These are phyloP conservation scores for Ramphastos sulfuratus DNA, from an alignment of 2,113 vertebrate genomes.

Conservation along the genomic window DNA sequence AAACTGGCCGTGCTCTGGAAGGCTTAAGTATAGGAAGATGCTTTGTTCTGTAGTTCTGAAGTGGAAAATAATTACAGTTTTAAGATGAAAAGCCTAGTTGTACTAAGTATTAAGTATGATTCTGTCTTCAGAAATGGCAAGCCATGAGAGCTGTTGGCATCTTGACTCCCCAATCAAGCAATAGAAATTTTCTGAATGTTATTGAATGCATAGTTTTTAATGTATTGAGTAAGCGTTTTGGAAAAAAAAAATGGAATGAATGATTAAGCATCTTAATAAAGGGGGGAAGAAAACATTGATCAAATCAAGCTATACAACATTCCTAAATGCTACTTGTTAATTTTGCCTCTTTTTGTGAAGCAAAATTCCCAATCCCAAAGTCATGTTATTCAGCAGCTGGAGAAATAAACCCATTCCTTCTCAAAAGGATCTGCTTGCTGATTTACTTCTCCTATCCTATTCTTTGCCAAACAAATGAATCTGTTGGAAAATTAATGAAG, in stretches of 20 bases:
- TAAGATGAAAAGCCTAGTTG: conserved; percentile 60
- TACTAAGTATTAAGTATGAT: conserved; percentile 53
- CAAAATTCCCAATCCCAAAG: not conserved
- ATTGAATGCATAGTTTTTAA: conserved; percentile 29
- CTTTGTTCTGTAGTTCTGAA: conserved; percentile 62
- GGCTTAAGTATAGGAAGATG: conserved; percentile 31
- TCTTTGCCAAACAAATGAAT: not conserved
- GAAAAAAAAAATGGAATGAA: conserved; percentile 28
- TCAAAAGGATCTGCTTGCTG: not conserved
- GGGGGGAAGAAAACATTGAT: conserved; percentile 45
- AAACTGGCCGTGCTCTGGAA: not conserved
- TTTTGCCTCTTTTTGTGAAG: not conserved
- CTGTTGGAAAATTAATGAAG: not conserved
- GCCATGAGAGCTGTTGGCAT: conserved; percentile 31
- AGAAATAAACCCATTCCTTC: not conserved
- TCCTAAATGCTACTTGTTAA: conserved; percentile 11
- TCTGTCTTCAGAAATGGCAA: conserved; percentile 51
- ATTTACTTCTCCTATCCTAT: not conserved
- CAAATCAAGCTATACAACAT: conserved; percentile 11
- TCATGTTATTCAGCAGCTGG: not conserved
- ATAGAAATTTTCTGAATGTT: conserved; percentile 26
- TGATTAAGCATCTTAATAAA: conserved; percentile 45
- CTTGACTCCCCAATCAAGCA: conserved; percentile 38
- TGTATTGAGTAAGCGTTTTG: conserved; percentile 14
- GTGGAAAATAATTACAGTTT: conserved; percentile 65